These are phyloP conservation scores for Sebastes oblongus DNA, from an alignment of 2,797 vertebrate species.

Conservation along the genomic window DNA sequence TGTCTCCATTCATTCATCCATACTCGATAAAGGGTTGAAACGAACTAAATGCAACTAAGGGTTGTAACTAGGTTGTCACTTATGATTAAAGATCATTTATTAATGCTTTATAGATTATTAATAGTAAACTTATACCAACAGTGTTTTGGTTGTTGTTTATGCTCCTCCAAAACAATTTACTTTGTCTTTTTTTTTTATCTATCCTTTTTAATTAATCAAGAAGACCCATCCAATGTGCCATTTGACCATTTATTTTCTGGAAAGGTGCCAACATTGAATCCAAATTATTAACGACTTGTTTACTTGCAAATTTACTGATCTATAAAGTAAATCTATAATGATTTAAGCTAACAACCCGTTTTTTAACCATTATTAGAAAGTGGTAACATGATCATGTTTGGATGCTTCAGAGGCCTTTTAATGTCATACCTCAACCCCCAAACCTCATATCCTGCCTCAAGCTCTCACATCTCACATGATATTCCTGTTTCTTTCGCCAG, in stretches of 20 bases:
- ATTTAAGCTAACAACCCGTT: too few relatives aligned
- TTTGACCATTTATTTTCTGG: not conserved
- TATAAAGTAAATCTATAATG: too few relatives aligned
- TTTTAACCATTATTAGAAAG: not conserved
- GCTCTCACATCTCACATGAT: not conserved
- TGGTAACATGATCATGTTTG: not conserved
- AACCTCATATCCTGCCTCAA: not conserved
- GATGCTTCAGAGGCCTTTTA: not conserved
- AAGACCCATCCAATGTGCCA: not conserved
- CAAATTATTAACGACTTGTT: not conserved
- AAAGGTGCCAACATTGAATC: not conserved
- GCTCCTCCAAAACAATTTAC: not conserved
- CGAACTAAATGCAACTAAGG: not conserved
- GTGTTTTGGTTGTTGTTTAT: not conserved
- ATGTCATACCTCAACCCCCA: not conserved
- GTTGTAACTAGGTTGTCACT: not conserved
- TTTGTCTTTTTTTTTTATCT: not conserved
- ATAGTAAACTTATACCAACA: not conserved
- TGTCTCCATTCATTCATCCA: not conserved
- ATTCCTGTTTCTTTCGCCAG: slow-evolving; percentile 73
- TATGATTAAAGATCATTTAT: not conserved
- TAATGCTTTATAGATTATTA: not conserved
- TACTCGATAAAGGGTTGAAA: not conserved
- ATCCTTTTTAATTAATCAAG: not conserved
- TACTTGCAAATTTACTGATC: too few relatives aligned